Evolutionary conservation across 2,797 vertebrate species (phyloP).

Genomic region (Protosalanx chinensis): DNA sequence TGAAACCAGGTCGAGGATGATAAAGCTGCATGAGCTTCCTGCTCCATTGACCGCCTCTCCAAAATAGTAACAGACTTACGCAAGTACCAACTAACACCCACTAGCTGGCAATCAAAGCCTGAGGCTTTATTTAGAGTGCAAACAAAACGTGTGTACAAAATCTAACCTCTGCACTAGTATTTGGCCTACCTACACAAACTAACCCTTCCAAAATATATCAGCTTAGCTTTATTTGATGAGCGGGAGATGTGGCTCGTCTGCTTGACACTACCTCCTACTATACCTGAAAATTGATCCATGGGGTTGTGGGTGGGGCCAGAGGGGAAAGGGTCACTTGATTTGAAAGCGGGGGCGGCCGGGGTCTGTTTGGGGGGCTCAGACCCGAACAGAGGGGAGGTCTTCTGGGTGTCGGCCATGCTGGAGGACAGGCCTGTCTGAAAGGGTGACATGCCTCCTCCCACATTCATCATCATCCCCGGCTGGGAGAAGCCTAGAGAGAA

Average conservation of each 20-base stretch:
- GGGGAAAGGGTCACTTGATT: constrained; percentile 37
- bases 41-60: background rate
- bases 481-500: constrained; percentile 67
- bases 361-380: constrained; percentile 61
- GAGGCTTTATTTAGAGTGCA: background rate
- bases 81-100: constrained; percentile 5
- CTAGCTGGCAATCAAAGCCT: background rate
- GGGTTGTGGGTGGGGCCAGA: constrained; percentile 14
- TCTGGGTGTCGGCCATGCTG: constrained; percentile 63
- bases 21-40: background rate
- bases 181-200: background rate
- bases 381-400: constrained; percentile 57
- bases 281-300: constrained; percentile 50
- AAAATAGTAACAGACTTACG: background rate
- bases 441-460: constrained; percentile 54
- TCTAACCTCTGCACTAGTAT: background rate
- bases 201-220: background rate
- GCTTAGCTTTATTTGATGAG: background rate
- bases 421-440: constrained; percentile 66
- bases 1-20: background rate
- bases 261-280: constrained; percentile 7
- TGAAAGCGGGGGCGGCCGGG: constrained; percentile 29
- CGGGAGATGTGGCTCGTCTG: background rate
- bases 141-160: background rate
- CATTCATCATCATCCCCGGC: constrained; percentile 51